Base-by-base conservation (phyloP, 2,888 invertebrate genomes). In the Linnaemya vulpina region DNA sequence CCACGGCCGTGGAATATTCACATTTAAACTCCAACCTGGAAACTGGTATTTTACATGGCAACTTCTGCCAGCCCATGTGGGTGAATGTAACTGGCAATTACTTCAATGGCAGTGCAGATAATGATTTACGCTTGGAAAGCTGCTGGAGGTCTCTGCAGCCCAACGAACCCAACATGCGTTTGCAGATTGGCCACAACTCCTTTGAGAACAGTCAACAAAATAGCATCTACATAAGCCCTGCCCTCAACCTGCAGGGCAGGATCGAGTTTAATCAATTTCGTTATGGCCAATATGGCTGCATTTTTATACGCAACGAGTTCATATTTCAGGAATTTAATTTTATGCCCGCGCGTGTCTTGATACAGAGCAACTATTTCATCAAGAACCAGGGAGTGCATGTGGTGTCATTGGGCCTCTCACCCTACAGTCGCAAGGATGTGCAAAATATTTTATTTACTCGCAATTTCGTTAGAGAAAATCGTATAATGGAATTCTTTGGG, bases 11-110 rank as follows among this genome's bases (percentile, higher is more conserved):
- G 15, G 96, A 98, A 89, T 97, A 97, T 91, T 97, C 97, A 0
- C 95, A 96, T 90, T 95, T 99, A 89, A 95, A 96, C 87, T 95
- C 96, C 86, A 99, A 99, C 92, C 93, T 96, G 9, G 97, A 98
- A 90, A 95, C 96, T 43, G 99, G 98, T 0, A 94, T 99, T 58
- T 93, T 98, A 70, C 96, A 99, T 87, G 98, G 99, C 3, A 99
- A 99, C 92, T 98, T 96, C 90, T 99, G 99, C 89, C 95, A 96
- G 7, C 94, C 95, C 88, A 95, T 96, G 60, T 95, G 96, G 93
- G 95, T 98, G 0, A 99, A 99, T 91, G 94, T 98, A n/a, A 98
- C 97, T 0, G 96, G 96, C n/a, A 98, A 97, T 90, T 95, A 94
- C 92, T 98, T 99, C 91, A 96, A 96, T 88, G 95, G 95, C 63